phyloP scores from a whole-genome alignment of 2,113 vertebrate genomes.

The Prunella himalayana region DNA sequence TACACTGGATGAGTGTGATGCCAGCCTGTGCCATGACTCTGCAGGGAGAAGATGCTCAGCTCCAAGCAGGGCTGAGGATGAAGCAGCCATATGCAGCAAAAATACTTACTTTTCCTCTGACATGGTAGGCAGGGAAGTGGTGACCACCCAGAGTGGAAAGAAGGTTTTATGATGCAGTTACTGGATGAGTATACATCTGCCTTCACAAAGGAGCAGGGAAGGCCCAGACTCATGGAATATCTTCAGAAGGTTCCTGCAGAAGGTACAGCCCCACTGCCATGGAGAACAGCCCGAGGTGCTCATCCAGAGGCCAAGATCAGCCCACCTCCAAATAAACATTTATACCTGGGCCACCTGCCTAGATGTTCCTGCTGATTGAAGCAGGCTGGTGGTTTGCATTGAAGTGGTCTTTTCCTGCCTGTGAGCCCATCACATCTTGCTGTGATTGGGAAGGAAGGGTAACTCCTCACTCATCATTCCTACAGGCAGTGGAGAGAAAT shows the following conservation, averaged over 20 bases:
- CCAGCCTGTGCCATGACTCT: background rate
- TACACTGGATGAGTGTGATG: rapidly evolving
- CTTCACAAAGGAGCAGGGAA: background rate
- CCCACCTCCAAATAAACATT: background rate
- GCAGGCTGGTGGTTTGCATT: background rate
- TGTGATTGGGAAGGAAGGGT: background rate
- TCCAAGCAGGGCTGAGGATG: background rate
- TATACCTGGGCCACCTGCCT: background rate
- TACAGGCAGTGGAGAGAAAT: background rate
- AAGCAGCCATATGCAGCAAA: background rate
- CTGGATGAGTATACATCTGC: background rate
- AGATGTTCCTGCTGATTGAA: background rate
- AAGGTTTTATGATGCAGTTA: background rate
- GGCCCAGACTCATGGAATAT: background rate
- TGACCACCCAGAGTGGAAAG: background rate
- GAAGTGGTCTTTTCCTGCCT: background rate
- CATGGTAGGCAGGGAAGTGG: background rate
- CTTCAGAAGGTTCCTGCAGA: background rate
- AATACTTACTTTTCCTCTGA: background rate
- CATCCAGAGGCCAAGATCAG: background rate
- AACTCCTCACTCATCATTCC: background rate
- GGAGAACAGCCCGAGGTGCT: background rate
- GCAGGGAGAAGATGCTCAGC: background rate
- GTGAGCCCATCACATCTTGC: background rate
- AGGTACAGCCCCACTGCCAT: rapidly evolving